A percentile compares a stretch with the other conserved stretches of the same genome.
Conservation (phyloP, 1,140 invertebrate species). For the Zaprionus ghesquierei region DNA sequence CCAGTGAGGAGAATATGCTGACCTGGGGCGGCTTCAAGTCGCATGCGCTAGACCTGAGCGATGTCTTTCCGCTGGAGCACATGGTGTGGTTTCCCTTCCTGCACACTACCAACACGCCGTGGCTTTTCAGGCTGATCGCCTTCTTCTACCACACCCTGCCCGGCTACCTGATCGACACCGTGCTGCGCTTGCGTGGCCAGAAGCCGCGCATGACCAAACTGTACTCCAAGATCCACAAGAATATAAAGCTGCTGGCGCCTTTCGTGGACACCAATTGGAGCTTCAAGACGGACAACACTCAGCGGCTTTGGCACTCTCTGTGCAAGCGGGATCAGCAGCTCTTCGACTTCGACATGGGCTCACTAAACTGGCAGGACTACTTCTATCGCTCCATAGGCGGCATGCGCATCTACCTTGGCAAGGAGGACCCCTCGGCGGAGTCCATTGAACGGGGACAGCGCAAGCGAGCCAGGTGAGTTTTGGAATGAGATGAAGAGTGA, state of each 20-base stretch:
- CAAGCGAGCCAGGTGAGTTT: not conserved
- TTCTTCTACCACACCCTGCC: constrained; percentile 85
- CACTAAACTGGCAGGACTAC: constrained; percentile 87
- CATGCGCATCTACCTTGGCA: constrained; percentile 87
- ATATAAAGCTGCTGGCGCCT: constrained; percentile 86
- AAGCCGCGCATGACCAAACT: constrained; percentile 84
- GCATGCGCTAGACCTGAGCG: constrained; percentile 55
- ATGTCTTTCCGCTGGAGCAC: constrained; percentile 66
- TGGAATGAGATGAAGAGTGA: not conserved
- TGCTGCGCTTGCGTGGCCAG: constrained; percentile 81
- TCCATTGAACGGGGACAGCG: constrained; percentile 66
- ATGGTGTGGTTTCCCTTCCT: constrained; percentile 84
- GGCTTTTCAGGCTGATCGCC: constrained; percentile 82
- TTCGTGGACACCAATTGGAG: constrained; percentile 88
- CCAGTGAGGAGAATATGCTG: constrained; percentile 85
- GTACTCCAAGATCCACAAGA: constrained; percentile 88
- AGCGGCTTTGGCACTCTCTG: constrained; percentile 85
- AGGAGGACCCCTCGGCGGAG: constrained; percentile 85
- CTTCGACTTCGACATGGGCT: constrained; percentile 87
- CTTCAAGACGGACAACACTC: constrained; percentile 87
- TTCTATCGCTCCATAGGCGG: constrained; percentile 85
- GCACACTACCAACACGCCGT: constrained; percentile 75
- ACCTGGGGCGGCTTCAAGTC: constrained; percentile 86
- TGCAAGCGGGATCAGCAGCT: constrained; percentile 85
- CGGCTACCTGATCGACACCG: constrained; percentile 84